A percentile compares a stretch with the other conserved stretches of the same genome.
Evolutionary conservation across 2,888 invertebrate species (phyloP).

Genomic region (Andrena minutula): DNA sequence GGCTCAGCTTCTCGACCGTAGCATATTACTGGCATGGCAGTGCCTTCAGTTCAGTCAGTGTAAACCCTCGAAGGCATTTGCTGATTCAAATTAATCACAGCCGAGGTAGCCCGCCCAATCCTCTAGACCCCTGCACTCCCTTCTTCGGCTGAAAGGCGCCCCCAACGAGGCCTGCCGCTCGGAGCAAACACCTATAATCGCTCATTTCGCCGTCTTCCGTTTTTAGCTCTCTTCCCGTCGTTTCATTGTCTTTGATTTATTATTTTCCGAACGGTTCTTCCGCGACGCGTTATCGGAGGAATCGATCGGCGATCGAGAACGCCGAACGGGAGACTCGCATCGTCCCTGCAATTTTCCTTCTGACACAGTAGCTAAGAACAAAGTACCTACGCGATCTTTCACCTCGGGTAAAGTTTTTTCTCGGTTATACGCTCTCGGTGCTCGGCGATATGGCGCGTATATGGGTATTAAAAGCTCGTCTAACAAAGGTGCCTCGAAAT

Average conservation of each 20-base stretch:
- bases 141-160: constrained; percentile 34
- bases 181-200: constrained; percentile 62
- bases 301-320: background rate
- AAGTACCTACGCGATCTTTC: constrained; percentile 2
- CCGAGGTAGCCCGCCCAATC: constrained; percentile 73
- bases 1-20: constrained; percentile 70
- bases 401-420: constrained; percentile 7
- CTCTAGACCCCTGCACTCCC: constrained; percentile 34
- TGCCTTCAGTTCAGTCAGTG: constrained; percentile 78
- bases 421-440: constrained; percentile 8
- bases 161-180: constrained; percentile 49
- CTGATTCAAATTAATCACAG: constrained; percentile 85
- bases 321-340: too few relatives aligned
- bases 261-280: background rate
- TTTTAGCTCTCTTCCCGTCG: background rate
- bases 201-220: constrained; percentile 29
- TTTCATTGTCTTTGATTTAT: background rate
- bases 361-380: constrained; percentile 14
- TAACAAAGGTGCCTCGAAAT: constrained; percentile 50
- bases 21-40: constrained; percentile 76
- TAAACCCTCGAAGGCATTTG: constrained; percentile 84
- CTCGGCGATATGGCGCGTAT: background rate
- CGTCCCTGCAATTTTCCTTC: background rate
- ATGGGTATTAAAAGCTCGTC: constrained; percentile 54
- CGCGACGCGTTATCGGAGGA: background rate